phyloP scores from a whole-genome alignment of 2,888 invertebrate species.

The Tachystola acroxantha region DNA sequence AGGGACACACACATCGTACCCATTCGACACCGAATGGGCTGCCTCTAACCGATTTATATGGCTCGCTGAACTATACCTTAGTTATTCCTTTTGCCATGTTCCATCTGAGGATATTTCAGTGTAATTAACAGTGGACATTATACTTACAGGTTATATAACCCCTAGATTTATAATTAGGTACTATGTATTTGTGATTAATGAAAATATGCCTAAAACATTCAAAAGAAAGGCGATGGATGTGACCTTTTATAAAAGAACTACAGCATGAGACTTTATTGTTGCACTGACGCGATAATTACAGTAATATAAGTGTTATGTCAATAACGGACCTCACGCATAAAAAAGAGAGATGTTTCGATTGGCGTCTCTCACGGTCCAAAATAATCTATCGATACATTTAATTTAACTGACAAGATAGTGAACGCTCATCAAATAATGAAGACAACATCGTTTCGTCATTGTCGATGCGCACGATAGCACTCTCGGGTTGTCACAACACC shows the following conservation, averaged over 20 bases:
- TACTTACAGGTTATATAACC: neutral
- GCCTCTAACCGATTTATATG: constrained; percentile 57
- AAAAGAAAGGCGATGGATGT: neutral
- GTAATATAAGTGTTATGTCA: constrained; percentile 47
- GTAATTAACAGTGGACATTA: neutral
- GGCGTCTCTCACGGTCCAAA: constrained; percentile 70
- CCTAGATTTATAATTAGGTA: too few relatives aligned
- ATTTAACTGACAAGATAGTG: constrained; percentile 77
- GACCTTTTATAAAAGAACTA: too few relatives aligned
- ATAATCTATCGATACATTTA: constrained; percentile 78
- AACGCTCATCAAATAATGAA: constrained; percentile 77
- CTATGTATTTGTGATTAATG: too few relatives aligned
- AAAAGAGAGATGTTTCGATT: constrained; percentile 62
- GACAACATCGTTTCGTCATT: constrained; percentile 78
- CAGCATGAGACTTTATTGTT: constrained; percentile 6
- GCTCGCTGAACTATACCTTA: constrained; percentile 39
- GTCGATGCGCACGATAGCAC: constrained; percentile 77
- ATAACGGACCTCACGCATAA: constrained; percentile 62
- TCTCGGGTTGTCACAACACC: constrained; percentile 76
- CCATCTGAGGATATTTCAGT: neutral
- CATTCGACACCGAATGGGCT: constrained; percentile 57
- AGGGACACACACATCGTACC: constrained; percentile 36
- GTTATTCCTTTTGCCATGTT: neutral
- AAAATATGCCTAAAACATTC: neutral
- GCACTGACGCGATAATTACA: constrained; percentile 48